Evolutionary conservation across 2,888 invertebrate genomes (phyloP), one percentile per base, ranked within the genome.

Genomic region (Hydriomena furcata): DNA sequence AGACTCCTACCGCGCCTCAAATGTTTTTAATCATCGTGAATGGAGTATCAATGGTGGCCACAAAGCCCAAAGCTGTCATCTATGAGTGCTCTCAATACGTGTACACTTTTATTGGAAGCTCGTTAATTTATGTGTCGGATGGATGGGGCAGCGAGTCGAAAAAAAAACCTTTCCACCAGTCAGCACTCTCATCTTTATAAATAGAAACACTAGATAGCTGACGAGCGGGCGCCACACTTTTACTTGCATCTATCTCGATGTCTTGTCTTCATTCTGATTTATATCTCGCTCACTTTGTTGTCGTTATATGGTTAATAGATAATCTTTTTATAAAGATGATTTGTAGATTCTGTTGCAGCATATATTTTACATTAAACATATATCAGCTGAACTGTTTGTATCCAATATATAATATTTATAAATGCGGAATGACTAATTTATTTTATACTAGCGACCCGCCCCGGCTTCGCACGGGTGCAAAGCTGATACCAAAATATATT

Each of bases 171-270:
- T 60, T 72, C 72, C 69, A 65, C 73, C 65, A 79, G 75, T 83
- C 73, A 76, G 72, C 73, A 76, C 71, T 75, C 73, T 72, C 75
- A 72, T 73, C 70, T 73, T 79, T 74, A 77, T 75, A 79, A 80
- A 80, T 73, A 77, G 73, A 75, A 73, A 70, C 63, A 66, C 63
- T 72, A 65, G 72, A 71, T 64, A 66, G 69, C 74, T 79, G 76
- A 79, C 78, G 72, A 80, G 80, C 73, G 65, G 71, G 75, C 81
- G 79, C 83, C 79, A 81, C 82, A 83, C 85, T 87, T 86, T 84
- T 84, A 82, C 82, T 83, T 67, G 68, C 75, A 74, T 72, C 70
- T 68, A 74, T 74, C 73, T 70, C 69, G 71, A 73, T 72, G 69
- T 63, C 73, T 71, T 73, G 70, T 70, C 72, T 74, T 66, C 66